Base-by-base conservation (phyloP, 1,140 invertebrate genomes). In the Phymastichus coffea region DNA sequence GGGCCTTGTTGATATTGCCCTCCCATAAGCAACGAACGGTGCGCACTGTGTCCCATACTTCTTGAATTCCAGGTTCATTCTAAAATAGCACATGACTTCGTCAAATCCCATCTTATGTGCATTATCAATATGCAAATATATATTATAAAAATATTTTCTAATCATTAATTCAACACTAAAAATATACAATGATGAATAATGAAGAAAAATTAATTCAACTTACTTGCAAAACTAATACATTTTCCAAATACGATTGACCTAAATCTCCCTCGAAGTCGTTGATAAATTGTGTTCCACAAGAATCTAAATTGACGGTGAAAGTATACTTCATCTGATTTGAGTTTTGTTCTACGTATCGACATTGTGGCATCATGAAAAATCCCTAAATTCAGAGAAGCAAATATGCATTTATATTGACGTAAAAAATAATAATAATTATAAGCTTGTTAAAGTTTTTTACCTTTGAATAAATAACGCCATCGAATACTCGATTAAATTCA, bases 381-480 rank as follows among this genome's bases (percentile, higher is more conserved):
- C 90, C 90, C 83, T 85, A 55, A 3, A 26, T 3, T n/a, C n/a
- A n/a, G n/a, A n/a, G n/a, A n/a, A n/a, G n/a, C n/a, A n/a, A n/a
- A n/a, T n/a, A n/a, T n/a, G n/a, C n/a, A n/a, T 43, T 43, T 20
- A 69, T 61, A 64, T 57, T 40, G 4, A n/a, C n/a, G 15, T 35
- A 17, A n/a, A 28, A 47, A 43, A 26, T 55, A 23, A 43, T 44
- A 37, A 25, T 9, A 15, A 28, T 43, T 40, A 7, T 40, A 40
- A n/a, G n/a, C n/a, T n/a, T n/a, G n/a, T n/a, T n/a, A n/a, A n/a
- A n/a, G n/a, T 44, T 10, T 43, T 3, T 67, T 71, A 85, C 85
- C 82, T 92, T 91, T 0, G 90, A 90, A 65, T 93, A 93, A 57
- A 93, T 90, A 7, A 92, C 79, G 7, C 91, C 91, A 63, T 90